These are phyloP conservation scores for Papilio demoleus DNA, from an alignment of 2,888 invertebrate species.

Conservation along the genomic window DNA sequence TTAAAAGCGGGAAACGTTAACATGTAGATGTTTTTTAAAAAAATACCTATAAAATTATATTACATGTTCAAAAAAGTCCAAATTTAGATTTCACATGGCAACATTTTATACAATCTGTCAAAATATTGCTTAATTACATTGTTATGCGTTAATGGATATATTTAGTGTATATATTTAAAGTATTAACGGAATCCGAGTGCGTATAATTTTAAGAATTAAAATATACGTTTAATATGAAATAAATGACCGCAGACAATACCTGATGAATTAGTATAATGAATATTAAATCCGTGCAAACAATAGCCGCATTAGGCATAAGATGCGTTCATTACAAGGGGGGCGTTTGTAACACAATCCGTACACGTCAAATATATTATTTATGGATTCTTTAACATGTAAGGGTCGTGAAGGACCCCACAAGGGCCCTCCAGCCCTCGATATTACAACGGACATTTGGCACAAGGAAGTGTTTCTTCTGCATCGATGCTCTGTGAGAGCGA, in stretches of 20 bases:
- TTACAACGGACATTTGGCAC: constrained; percentile 76
- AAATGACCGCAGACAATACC: constrained; percentile 56
- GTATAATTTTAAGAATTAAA: neutral
- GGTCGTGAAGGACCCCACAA: constrained; percentile 55
- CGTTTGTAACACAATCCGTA: constrained; percentile 73
- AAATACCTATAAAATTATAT: too few species aligned
- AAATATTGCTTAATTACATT: neutral
- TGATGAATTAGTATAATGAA: constrained; percentile 79
- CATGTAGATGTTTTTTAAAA: neutral
- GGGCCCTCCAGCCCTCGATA: constrained; percentile 48
- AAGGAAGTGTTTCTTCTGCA: constrained; percentile 78
- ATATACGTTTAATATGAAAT: constrained; percentile 11
- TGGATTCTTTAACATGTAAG: constrained; percentile 84
- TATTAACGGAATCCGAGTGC: neutral
- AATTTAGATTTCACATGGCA: neutral
- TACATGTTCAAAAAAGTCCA: neutral
- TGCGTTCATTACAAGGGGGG: constrained; percentile 62
- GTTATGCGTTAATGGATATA: too few species aligned
- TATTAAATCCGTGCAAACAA: constrained; percentile 82
- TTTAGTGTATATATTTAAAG: neutral
- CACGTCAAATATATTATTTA: constrained; percentile 83
- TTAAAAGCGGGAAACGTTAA: neutral
- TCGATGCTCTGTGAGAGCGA: constrained; percentile 62
- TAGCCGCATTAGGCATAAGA: constrained; percentile 79
- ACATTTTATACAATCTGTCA: neutral